These are phyloP conservation scores for Calliopsis andreniformis DNA, from an alignment of 1,140 invertebrate species.

Conservation along the genomic window DNA sequence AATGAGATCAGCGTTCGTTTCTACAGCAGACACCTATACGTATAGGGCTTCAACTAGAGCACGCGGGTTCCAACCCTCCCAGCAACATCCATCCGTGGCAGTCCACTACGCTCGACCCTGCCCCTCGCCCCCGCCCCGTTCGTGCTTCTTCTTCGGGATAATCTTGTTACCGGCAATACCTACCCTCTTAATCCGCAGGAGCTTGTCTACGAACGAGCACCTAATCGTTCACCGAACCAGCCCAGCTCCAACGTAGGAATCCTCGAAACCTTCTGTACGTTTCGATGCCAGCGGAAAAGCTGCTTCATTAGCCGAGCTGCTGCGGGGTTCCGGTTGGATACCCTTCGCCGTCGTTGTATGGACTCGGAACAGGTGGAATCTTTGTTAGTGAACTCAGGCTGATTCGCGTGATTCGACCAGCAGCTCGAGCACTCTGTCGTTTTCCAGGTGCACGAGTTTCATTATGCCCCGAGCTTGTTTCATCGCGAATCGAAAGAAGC, in stretches of 20 bases:
- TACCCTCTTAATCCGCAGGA: constrained; percentile 73
- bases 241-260: constrained; percentile 15
- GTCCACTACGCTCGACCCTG: constrained; percentile 30
- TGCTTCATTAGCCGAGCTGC: not conserved
- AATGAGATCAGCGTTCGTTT: constrained; percentile 74
- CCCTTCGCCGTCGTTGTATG: not conserved
- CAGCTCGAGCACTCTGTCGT: too few species aligned
- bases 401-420: too few species aligned
- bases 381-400: not conserved
- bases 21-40: constrained; percentile 62
- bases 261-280: not conserved
- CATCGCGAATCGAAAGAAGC: not conserved
- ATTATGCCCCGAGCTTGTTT: too few species aligned
- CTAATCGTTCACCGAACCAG: constrained; percentile 72
- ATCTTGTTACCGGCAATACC: constrained; percentile 77
- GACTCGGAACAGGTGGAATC: not conserved
- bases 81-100: constrained; percentile 46
- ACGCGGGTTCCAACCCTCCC: constrained; percentile 59
- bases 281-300: not conserved
- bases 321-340: not conserved
- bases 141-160: constrained; percentile 65
- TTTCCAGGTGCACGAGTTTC: too few species aligned
- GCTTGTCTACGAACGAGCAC: constrained; percentile 70
- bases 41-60: constrained; percentile 77
- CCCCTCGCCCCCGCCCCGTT: constrained; percentile 9